These are phyloP conservation scores for Pluvialis apricaria DNA, from an alignment of 2,113 vertebrate species.

Conservation along the genomic window DNA sequence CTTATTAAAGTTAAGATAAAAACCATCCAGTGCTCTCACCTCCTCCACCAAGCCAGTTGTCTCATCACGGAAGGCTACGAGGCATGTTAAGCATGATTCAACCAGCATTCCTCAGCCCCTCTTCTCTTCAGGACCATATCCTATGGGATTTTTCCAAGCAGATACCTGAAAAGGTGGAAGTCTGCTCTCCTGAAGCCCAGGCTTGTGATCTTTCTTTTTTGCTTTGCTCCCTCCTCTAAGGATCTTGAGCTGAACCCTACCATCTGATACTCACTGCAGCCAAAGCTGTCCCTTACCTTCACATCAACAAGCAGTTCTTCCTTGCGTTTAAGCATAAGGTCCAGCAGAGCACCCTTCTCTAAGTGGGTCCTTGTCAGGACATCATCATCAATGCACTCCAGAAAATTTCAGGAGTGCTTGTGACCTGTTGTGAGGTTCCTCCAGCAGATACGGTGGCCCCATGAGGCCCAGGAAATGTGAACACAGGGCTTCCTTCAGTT, in stretches of 20 bases:
- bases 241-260: background rate
- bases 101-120: background rate
- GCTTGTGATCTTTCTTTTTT: background rate
- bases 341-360: background rate
- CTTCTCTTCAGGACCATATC: background rate
- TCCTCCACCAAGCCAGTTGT: background rate
- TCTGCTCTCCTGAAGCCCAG: background rate
- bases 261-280: background rate
- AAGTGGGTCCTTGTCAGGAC: background rate
- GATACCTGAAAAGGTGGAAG: background rate
- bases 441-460: background rate
- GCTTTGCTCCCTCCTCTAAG: background rate
- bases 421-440: background rate
- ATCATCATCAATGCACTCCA: background rate
- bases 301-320: background rate
- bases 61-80: background rate
- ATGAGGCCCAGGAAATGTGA: background rate
- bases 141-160: background rate
- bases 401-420: background rate
- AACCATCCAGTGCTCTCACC: background rate
- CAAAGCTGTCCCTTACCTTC: background rate
- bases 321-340: background rate
- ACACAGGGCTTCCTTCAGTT: background rate
- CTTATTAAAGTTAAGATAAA: background rate
- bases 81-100: background rate